These are phyloP conservation scores for Leptoteleia sp. DNA, from an alignment of 1,140 invertebrate species.

Conservation along the genomic window DNA sequence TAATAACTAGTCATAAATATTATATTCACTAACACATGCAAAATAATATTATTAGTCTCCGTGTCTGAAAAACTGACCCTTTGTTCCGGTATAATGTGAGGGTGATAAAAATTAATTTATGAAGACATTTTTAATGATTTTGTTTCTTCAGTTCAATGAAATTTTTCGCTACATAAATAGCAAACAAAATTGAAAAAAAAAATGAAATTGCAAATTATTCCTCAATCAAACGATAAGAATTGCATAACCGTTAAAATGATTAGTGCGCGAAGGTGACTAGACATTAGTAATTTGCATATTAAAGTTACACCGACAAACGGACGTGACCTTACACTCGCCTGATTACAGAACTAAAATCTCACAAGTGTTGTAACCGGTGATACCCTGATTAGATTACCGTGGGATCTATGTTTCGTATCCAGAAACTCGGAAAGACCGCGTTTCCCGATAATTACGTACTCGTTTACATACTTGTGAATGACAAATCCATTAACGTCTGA, in stretches of 20 bases:
- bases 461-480: constrained; percentile 28
- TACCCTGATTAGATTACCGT: constrained; percentile 63
- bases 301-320: constrained; percentile 39
- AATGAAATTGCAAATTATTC: too few relatives aligned
- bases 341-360: constrained; percentile 52
- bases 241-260: constrained; percentile 10
- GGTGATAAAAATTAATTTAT: too few relatives aligned
- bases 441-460: constrained; percentile 45
- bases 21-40: too few relatives aligned
- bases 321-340: constrained; percentile 35
- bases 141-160: too few relatives aligned
- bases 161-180: too few relatives aligned
- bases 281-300: constrained; percentile 40
- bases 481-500: constrained; percentile 41
- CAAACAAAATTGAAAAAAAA: too few relatives aligned
- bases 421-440: constrained; percentile 41
- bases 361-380: constrained; percentile 54
- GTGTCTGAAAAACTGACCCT: too few relatives aligned
- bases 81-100: too few relatives aligned
- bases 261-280: constrained; percentile 11
- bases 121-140: too few relatives aligned
- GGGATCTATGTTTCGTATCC: constrained; percentile 52
- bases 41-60: too few relatives aligned
- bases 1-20: too few relatives aligned
- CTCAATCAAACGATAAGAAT: too few relatives aligned